Evolutionary conservation across 2,888 invertebrate species (phyloP).

Genomic region (Drosophila mimica): DNA sequence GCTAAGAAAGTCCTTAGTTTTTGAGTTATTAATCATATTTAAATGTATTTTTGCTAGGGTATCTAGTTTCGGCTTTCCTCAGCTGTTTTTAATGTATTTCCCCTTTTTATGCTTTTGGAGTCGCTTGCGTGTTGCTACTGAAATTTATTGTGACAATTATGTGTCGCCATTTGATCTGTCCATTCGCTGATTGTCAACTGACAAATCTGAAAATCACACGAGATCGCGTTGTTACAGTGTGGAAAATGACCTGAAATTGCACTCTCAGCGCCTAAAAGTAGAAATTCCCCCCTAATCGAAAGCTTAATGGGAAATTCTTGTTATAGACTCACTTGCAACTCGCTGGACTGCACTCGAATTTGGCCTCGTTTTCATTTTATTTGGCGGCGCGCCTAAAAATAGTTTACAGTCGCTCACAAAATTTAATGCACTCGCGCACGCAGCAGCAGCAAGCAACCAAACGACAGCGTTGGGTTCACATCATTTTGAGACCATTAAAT

Average conservation of each 20-base stretch:
- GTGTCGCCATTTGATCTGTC: constrained; percentile 48
- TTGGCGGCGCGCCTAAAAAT: constrained; percentile 48
- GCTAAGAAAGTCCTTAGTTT: neutral
- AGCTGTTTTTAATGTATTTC: neutral
- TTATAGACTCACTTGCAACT: constrained; percentile 15
- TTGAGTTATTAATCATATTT: too few species aligned
- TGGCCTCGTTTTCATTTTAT: constrained; percentile 63
- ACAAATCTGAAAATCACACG: constrained; percentile 53
- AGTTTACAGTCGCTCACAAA: constrained; percentile 50
- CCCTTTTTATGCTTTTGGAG: neutral
- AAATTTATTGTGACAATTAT: constrained; percentile 76
- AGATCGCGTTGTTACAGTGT: constrained; percentile 12
- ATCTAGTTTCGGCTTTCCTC: neutral
- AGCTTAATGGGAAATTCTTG: constrained; percentile 64
- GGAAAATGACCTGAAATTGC: constrained; percentile 33
- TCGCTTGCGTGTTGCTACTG: constrained; percentile 49
- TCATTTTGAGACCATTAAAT: constrained; percentile 68
- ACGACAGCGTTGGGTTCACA: constrained; percentile 13
- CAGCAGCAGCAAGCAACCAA: constrained; percentile 15
- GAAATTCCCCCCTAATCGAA: constrained; percentile 32
- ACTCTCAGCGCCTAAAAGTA: constrained; percentile 16
- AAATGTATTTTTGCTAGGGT: too few species aligned
- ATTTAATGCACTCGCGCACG: constrained; percentile 63
- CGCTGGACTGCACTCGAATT: constrained; percentile 20
- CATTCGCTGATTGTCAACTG: constrained; percentile 3